A percentile compares a stretch with the other conserved stretches of the same genome.
Conservation (phyloP, 2,888 invertebrate genomes). For the Agapetus fuscipes region DNA sequence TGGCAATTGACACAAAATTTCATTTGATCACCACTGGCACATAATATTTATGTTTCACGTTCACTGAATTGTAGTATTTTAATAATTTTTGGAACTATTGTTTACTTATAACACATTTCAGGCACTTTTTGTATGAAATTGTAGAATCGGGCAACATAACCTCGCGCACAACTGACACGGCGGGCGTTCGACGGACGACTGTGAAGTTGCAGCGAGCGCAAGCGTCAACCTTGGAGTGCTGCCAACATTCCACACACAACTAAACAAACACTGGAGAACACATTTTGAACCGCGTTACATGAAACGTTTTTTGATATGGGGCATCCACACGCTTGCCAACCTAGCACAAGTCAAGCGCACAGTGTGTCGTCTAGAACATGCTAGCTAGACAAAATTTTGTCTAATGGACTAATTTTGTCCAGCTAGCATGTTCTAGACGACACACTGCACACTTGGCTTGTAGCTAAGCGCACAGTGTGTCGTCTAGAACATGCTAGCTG, state of each 20-base stretch:
- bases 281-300: constrained; percentile 13
- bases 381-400: no score
- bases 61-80: constrained; percentile 8
- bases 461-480: no score
- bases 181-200: constrained; percentile 16
- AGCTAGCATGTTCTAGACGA: no score
- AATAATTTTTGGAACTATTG: constrained; percentile 10
- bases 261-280: background rate
- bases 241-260: constrained; percentile 17
- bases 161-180: constrained; percentile 15
- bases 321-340: no score
- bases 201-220: constrained; percentile 19
- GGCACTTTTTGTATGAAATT: constrained; percentile 15
- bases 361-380: no score
- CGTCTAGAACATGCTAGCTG: no score
- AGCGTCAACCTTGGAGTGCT: constrained; percentile 19
- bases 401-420: no score
- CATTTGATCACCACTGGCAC: no score
- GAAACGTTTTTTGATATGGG: no score
- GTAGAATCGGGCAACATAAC: constrained; percentile 18
- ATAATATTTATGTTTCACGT: no score
- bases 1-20: constrained; percentile 11
- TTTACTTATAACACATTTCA: constrained; percentile 18
- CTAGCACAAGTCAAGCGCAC: no score
- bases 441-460: no score